These are phyloP conservation scores for Ornithorhynchus anatinus DNA, from an alignment of 2,113 vertebrate genomes.

Conservation along the genomic window DNA sequence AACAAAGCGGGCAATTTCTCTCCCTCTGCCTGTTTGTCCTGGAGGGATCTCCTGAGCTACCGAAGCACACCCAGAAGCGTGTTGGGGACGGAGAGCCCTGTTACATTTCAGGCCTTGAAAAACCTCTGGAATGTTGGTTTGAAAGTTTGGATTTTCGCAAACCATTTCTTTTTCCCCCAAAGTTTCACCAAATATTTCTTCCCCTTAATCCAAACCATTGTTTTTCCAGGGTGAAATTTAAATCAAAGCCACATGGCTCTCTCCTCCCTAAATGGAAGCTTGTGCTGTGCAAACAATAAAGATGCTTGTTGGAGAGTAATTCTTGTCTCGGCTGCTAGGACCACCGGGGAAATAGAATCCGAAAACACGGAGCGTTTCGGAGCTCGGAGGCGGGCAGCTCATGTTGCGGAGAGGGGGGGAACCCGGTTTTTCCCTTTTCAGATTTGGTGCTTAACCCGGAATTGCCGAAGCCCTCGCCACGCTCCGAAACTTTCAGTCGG, in stretches of 20 bases:
- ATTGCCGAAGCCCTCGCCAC: no score
- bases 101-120: conserved; percentile 12
- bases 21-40: background rate
- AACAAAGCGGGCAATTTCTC: fast-evolving
- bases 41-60: background rate
- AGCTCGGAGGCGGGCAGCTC: background rate
- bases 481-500: no score
- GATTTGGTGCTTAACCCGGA: background rate
- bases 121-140: conserved; percentile 31
- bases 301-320: background rate
- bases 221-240: conserved; percentile 54
- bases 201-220: conserved; percentile 57
- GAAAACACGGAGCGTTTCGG: background rate
- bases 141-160: conserved; percentile 30
- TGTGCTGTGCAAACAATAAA: background rate
- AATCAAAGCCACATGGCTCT: conserved; percentile 51
- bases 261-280: conserved; percentile 3
- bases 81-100: background rate
- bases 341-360: background rate
- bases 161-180: conserved; percentile 27
- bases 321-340: background rate
- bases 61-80: background rate
- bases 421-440: background rate
- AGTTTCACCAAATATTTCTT: conserved; percentile 50
- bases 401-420: no score